Evolutionary conservation across 2,888 invertebrate species (phyloP), one percentile per base, ranked within the genome.

Genomic region (Watsonalla cultraria): DNA sequence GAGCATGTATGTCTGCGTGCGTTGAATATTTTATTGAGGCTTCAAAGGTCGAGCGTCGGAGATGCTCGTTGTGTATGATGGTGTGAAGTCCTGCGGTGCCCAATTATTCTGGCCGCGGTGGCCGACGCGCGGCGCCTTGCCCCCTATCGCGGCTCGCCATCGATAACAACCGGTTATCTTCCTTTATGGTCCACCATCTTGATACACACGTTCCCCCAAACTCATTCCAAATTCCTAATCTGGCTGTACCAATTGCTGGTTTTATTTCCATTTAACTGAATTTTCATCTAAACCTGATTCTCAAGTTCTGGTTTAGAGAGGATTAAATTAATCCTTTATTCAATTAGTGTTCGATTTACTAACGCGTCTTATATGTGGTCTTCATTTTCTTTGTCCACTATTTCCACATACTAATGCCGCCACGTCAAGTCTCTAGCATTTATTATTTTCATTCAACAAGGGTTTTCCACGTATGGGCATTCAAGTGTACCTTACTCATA

Each of bases 71-170:
- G 65, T 57, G 64, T 68, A 74, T 13, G 33, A 37, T 84, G 84
- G 90, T 90, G 90, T 90, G 89, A 90, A 90, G 88, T 90, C 90
- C 90, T 77, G 90, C 75, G 84, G 90, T 82, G 89, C 77, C 87
- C 90, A 90, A 90, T 90, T 90, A 90, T 83, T 84, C 80, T 77
- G 82, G 70, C 79, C 75, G 84, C 87, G 86, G 86, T 82, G 88
- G 86, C 82, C 85, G 85, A 73, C 82, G 87, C 88, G 89, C 88
- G 88, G 74, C 74, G 78, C 37, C 48, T 37, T 37, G 48, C 80
- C 80, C 80, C 84, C 78, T 89, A 90, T 90, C 89, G 84, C 82
- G 81, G 79, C 85, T 83, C 79, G 86, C 86, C 88, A 90, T 90
- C 90, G 86, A 87, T 86, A 82, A 82, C 70, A 84, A 87, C 88